Conservation (phyloP, 2,797 vertebrate genomes). For the Anolis apletophallus region DNA sequence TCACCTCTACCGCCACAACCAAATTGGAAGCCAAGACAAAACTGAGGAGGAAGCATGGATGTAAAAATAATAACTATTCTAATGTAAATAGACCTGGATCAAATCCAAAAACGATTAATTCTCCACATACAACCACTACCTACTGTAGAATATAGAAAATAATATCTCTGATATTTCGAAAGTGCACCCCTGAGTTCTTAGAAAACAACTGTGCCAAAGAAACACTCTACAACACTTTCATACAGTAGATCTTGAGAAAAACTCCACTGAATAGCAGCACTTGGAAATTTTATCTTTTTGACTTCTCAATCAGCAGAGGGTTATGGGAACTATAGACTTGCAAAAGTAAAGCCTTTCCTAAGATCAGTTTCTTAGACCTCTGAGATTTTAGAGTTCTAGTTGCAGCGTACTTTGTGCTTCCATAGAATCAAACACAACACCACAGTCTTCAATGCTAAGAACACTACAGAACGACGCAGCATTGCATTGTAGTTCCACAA, state of each 20-base stretch:
- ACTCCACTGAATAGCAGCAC: not conserved
- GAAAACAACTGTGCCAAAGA: not conserved
- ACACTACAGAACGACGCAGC: not conserved
- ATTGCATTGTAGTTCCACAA: not conserved
- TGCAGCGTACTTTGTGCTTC: not conserved
- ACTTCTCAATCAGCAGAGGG: too few species aligned
- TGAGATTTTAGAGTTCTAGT: not conserved
- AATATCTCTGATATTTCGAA: constrained; percentile 1
- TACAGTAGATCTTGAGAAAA: not conserved
- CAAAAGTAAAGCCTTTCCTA: too few species aligned
- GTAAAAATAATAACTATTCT: not conserved
- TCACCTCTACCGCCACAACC: too few species aligned
- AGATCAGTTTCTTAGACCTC: not conserved
- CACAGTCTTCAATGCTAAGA: not conserved
- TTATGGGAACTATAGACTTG: too few species aligned
- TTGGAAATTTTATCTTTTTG: too few species aligned
- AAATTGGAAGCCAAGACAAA: not conserved
- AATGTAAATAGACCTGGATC: not conserved
- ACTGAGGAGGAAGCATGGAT: not conserved
- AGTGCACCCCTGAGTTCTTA: not conserved
- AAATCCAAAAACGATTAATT: not conserved
- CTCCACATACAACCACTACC: not conserved
- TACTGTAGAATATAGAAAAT: not conserved
- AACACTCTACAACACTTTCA: not conserved
- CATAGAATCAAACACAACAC: not conserved